Evolutionary conservation across 2,888 invertebrate species (phyloP), one percentile per base, ranked within the genome.

Genomic region (Caenorhabditis uteleia): DNA sequence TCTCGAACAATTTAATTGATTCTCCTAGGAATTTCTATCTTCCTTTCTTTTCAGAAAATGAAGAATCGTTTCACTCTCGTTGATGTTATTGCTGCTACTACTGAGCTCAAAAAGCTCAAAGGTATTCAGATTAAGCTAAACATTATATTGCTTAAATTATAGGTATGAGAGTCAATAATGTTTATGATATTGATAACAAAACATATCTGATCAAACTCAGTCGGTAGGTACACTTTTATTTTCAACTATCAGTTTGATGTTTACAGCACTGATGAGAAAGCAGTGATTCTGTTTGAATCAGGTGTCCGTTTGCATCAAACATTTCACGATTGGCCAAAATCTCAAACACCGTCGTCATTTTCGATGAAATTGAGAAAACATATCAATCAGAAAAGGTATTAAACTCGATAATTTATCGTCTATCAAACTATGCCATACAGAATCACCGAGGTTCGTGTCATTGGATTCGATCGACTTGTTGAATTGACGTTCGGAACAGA

Each of bases 321-420:
- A 12, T 90, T 88, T 34, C 98, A 93, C 86, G 95, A 97, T 83
- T 98, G 98, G 97, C 95, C 97, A 0, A 98, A 98, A 86, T 94
- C 93, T 88, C 75, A 74, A 53, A 64, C 78, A 12, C 82, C 82
- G 0, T 82, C 91, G 91, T 6, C 95, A 93, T 0, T 83, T 55
- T 68, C 68, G 10, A 98, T 98, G 97, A 99, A 98, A 88, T 87
- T 98, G 84, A 87, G 98, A 48, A 99, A 99, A 85, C 98, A 98
- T 85, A 86, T 99, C 38, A 92, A 91, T 83, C 95, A 95, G 85
- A 93, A 95, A 84, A 89, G 98, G 68, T 68, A 20, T 5, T 6
- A 49, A 49, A 49, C 16, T 27, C 6, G 2, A 4, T 18, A 29
- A 18, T 7, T 27, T 29, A 18, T 20, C 36, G 26, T 33, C n/a